phyloP scores from a whole-genome alignment of 2,797 vertebrate genomes.

The Sciurus carolinensis region DNA sequence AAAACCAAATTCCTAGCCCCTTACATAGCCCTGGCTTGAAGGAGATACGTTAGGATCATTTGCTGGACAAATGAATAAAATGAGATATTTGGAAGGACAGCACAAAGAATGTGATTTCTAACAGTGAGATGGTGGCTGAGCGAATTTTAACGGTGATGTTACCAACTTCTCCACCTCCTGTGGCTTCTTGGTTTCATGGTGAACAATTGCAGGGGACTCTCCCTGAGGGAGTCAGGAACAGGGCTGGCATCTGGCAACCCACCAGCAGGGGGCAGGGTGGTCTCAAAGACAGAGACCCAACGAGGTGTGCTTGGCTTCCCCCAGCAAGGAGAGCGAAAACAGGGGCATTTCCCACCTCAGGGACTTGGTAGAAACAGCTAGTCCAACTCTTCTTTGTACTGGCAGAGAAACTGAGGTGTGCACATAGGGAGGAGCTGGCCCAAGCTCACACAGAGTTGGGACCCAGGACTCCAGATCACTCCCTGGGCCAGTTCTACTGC shows the following conservation, averaged over 20 bases:
- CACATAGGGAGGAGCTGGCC: neutral
- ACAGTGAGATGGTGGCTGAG: neutral
- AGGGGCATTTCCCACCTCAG: neutral
- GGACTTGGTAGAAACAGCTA: neutral
- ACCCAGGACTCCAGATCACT: neutral
- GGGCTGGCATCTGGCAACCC: neutral
- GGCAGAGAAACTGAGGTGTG: constrained; percentile 23
- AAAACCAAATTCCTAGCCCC: neutral
- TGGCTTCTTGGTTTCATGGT: neutral
- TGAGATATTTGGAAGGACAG: neutral
- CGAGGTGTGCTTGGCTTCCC: neutral
- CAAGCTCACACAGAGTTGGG: neutral
- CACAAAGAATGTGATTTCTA: neutral
- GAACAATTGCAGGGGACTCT: neutral
- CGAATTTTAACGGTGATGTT: neutral
- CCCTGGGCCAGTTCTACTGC: neutral
- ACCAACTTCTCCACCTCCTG: neutral
- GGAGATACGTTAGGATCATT: neutral
- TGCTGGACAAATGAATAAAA: neutral
- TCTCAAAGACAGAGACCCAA: neutral
- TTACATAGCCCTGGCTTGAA: neutral
- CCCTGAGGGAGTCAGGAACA: neutral
- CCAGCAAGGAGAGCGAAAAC: neutral
- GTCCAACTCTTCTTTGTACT: neutral
- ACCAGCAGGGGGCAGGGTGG: constrained; percentile 69